Percentiles rank a stretch among this genome's conserved stretches.
Conservation (phyloP, 2,888 invertebrate species). For the Megamerina dolium region DNA sequence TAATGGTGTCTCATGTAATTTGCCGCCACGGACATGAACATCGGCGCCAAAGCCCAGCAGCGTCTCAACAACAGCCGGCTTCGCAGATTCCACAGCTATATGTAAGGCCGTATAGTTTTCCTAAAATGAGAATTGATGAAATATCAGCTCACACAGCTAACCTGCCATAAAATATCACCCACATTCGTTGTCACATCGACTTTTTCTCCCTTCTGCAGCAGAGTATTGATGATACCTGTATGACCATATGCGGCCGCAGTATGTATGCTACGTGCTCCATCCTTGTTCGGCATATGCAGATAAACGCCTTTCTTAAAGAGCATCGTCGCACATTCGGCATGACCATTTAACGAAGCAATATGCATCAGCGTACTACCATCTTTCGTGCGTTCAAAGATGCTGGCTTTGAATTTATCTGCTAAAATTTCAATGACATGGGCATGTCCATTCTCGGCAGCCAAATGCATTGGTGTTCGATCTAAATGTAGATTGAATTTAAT, state of each 20-base stretch:
- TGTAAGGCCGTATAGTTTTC: constrained; percentile 97
- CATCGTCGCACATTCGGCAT: constrained; percentile 97
- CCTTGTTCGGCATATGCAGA: constrained; percentile 97
- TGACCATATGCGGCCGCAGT: constrained; percentile 96
- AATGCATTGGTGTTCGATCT: constrained; percentile 95
- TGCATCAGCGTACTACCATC: constrained; percentile 99
- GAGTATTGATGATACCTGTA: constrained; percentile 92
- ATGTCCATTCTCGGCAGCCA: constrained; percentile 96
- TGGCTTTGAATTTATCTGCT: constrained; percentile 96
- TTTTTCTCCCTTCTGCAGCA: constrained; percentile 92
- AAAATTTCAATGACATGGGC: constrained; percentile 91
- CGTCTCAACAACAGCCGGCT: constrained; percentile 92
- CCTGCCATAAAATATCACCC: no score
- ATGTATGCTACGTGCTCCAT: constrained; percentile 93
- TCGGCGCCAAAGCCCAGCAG: constrained; percentile 94
- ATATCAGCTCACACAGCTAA: not conserved
- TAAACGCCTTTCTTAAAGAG: constrained; percentile 98
- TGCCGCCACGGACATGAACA: constrained; percentile 89
- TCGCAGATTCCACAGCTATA: constrained; percentile 91
- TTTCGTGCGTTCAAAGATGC: constrained; percentile 92
- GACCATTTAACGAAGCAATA: constrained; percentile 94
- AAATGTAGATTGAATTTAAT: constrained; percentile 18
- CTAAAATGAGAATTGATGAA: no score
- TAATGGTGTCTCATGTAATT: constrained; percentile 86
- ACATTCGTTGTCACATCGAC: constrained; percentile 94